These are phyloP conservation scores for Amaurobius ferox DNA, from an alignment of 2,888 invertebrate genomes.

Conservation along the genomic window DNA sequence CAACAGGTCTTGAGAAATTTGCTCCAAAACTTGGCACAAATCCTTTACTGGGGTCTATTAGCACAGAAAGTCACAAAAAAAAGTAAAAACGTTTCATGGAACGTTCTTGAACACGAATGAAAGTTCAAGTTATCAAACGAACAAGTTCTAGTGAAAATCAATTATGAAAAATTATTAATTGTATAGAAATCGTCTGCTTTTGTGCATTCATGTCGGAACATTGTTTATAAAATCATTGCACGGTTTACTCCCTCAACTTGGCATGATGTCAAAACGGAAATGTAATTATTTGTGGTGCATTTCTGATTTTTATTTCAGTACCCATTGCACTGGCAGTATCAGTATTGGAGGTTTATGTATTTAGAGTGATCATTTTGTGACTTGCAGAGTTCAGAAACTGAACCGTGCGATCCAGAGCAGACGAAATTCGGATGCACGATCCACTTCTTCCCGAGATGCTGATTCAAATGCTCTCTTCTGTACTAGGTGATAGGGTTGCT, in stretches of 20 bases:
- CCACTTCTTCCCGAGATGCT: constrained; percentile 49
- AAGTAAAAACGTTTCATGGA: no score
- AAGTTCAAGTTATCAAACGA: not conserved
- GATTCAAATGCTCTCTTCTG: constrained; percentile 65
- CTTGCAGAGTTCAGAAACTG: not conserved
- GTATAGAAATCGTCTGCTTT: not conserved
- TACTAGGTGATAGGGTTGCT: constrained; percentile 59
- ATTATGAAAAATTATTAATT: no score
- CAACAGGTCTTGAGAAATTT: constrained; percentile 62
- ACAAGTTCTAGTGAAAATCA: no score
- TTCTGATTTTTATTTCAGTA: not conserved
- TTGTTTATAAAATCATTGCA: constrained; percentile 58
- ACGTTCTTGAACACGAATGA: no score
- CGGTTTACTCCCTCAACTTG: constrained; percentile 41
- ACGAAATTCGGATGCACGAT: not conserved
- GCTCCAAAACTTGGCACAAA: constrained; percentile 61
- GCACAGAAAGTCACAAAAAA: constrained; percentile 1
- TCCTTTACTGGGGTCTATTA: constrained; percentile 17
- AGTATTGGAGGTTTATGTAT: not conserved
- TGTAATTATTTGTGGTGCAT: constrained; percentile 23
- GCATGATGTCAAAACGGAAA: constrained; percentile 49
- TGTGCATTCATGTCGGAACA: constrained; percentile 19
- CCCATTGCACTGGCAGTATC: not conserved
- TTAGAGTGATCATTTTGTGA: not conserved
- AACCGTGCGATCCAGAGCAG: not conserved